Evolutionary conservation across 2,797 vertebrate genomes (phyloP).

Genomic region (Enteromius mattozi): DNA sequence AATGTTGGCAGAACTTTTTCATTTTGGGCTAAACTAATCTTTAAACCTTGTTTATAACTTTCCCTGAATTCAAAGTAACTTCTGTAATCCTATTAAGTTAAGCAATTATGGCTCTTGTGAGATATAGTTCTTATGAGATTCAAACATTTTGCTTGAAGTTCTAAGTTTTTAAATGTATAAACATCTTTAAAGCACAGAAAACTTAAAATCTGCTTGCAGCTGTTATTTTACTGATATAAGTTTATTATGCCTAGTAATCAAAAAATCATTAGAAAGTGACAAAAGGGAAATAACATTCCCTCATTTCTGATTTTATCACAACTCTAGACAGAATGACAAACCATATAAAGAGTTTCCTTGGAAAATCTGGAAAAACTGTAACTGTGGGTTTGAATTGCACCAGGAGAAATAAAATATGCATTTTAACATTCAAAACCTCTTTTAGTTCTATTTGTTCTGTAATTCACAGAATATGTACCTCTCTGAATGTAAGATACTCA

Average conservation of each 20-base stretch:
- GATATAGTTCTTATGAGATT: neutral
- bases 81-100: slow-evolving; percentile 2
- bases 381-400: neutral
- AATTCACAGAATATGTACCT: slow-evolving; percentile 17
- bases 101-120: neutral
- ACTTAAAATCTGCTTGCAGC: neutral
- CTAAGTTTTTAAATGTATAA: neutral
- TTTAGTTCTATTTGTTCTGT: neutral
- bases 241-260: slow-evolving; percentile 10
- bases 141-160: neutral
- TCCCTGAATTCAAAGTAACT: neutral
- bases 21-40: neutral
- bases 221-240: neutral
- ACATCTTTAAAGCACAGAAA: neutral
- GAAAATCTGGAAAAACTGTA: neutral
- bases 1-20: neutral
- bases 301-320: neutral
- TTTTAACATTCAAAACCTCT: neutral
- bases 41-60: neutral
- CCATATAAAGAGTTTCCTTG: neutral
- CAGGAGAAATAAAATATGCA: neutral
- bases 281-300: neutral
- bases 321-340: neutral
- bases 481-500: slow-evolving; percentile 1
- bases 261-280: slow-evolving; percentile 6